phyloP scores from a whole-genome alignment of 2,888 invertebrate species.

The Sinohyriopsis cumingii region DNA sequence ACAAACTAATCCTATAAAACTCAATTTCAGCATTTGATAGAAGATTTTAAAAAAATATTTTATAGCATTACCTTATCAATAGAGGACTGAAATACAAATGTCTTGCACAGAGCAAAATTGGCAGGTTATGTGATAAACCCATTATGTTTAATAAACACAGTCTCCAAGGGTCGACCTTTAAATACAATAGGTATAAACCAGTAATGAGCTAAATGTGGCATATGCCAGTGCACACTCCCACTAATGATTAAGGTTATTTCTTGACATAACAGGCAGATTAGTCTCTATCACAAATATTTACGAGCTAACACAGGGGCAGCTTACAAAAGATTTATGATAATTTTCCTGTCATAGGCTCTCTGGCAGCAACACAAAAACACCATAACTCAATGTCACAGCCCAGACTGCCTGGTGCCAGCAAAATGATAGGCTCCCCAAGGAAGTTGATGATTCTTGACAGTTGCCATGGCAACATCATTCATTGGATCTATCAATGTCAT shows the following conservation, averaged over 20 bases:
- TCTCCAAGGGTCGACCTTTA: too few species aligned
- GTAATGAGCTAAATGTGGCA: slow-evolving; percentile 19
- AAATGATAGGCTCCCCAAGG: slow-evolving; percentile 58
- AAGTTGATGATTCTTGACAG: slow-evolving; percentile 58
- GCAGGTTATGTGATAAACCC: too few species aligned
- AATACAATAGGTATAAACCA: slow-evolving; percentile 17
- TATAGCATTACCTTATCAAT: too few species aligned
- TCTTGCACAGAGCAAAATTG: too few species aligned
- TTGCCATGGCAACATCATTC: slow-evolving; percentile 60
- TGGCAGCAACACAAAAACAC: slow-evolving; percentile 53
- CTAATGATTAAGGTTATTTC: slow-evolving; percentile 15
- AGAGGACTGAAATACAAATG: too few species aligned
- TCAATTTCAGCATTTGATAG: too few species aligned
- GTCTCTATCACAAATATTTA: slow-evolving; percentile 41
- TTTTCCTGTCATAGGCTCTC: slow-evolving; percentile 60
- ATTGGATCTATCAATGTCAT: slow-evolving; percentile 60
- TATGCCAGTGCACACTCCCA: slow-evolving; percentile 15
- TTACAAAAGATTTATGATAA: slow-evolving; percentile 56
- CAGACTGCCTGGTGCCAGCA: slow-evolving; percentile 55
- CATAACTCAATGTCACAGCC: slow-evolving; percentile 58
- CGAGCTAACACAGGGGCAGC: slow-evolving; percentile 26
- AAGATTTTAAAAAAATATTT: too few species aligned
- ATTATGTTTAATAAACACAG: too few species aligned
- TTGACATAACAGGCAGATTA: slow-evolving; percentile 36
- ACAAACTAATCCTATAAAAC: too few species aligned